phyloP scores from a whole-genome alignment of 2,888 invertebrate species.

The Dryomyza anilis region DNA sequence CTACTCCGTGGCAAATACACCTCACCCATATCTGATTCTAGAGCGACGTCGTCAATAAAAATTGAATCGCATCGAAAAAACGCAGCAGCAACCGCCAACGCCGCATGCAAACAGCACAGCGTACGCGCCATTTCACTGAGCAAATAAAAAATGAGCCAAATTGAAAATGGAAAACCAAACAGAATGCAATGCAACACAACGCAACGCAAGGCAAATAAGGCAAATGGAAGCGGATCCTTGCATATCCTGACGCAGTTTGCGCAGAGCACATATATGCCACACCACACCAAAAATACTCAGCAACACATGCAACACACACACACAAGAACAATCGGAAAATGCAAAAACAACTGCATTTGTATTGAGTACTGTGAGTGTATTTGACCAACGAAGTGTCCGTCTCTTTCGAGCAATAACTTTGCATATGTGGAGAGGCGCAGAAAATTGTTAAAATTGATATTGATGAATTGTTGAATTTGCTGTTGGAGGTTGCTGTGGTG shows the following conservation, averaged over 20 bases:
- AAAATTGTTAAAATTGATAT: slow-evolving; percentile 19
- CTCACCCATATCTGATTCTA: neutral
- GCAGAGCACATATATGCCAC: neutral
- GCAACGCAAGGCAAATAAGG: neutral
- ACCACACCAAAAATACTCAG: neutral
- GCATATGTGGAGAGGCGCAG: slow-evolving; percentile 19
- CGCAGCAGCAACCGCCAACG: neutral
- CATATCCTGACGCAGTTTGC: neutral
- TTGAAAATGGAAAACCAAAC: slow-evolving; percentile 12
- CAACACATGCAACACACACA: neutral
- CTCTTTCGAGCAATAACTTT: neutral
- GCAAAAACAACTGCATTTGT: too few species aligned
- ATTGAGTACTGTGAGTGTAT: neutral
- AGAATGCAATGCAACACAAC: neutral
- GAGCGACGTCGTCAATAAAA: slow-evolving; percentile 14
- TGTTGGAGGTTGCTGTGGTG: neutral
- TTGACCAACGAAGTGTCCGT: neutral
- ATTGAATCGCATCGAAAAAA: slow-evolving; percentile 4
- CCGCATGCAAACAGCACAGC: neutral
- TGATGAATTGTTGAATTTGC: slow-evolving; percentile 25
- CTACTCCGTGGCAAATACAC: neutral
- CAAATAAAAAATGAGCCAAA: slow-evolving; percentile 18
- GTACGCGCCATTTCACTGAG: slow-evolving; percentile 19
- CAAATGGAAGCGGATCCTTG: neutral
- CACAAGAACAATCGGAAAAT: neutral